These are phyloP conservation scores for Agapornis roseicollis DNA, from an alignment of 2,113 vertebrate genomes.

Conservation along the genomic window DNA sequence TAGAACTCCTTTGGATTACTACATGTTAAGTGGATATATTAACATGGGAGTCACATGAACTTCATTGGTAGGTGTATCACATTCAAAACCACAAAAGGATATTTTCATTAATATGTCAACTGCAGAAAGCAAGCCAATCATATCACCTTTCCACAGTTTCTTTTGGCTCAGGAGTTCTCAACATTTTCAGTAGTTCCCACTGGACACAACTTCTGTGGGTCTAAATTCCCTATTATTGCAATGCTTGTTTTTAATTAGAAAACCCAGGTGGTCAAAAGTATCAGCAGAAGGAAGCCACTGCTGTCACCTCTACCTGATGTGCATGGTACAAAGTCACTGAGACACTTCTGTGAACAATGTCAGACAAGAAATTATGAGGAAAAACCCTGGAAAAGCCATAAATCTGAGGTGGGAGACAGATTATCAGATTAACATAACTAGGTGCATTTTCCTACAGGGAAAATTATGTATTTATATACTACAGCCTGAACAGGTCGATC, in stretches of 20 bases:
- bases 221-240: not conserved
- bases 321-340: not conserved
- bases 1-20: not conserved
- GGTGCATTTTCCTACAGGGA: not conserved
- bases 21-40: not conserved
- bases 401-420: not conserved
- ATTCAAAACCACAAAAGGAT: not conserved
- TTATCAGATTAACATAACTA: not conserved
- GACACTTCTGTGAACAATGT: not conserved
- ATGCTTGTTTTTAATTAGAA: not conserved
- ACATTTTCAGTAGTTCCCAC: not conserved
- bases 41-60: not conserved
- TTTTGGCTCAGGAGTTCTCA: not conserved
- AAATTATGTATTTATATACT: not conserved
- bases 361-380: not conserved
- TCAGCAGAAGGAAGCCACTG: not conserved
- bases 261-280: not conserved
- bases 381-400: not conserved
- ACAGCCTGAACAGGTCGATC: not conserved
- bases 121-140: not conserved
- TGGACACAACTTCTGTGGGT: not conserved
- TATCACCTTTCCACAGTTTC: not conserved
- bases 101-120: not conserved
- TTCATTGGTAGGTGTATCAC: not conserved
- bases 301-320: not conserved